Evolutionary conservation across 2,888 invertebrate species (phyloP), one percentile per base, ranked within the genome.

Genomic region (Acanthoscelides obtectus): DNA sequence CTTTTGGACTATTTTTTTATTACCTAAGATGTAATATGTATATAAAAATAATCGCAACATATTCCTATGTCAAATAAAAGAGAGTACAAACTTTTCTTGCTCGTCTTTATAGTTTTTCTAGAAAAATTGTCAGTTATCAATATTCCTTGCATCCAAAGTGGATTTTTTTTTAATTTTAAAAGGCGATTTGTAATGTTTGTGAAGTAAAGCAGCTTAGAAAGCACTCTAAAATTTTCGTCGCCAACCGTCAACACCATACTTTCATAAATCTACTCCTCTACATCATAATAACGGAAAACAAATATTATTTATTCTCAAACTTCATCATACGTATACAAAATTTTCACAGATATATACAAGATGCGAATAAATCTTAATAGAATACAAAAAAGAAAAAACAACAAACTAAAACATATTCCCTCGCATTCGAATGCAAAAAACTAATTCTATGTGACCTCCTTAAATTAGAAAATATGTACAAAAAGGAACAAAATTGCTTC

Each of bases 321-420:
- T 84, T 85, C 84, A 85, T 85, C 83, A 79, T 85, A 85, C 86
- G 85, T 85, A 86, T 86, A 86, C 85, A 82, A 83, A 83, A 78
- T 82, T 80, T 78, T 80, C 75, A 79, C 77, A 73, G 75, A 78
- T 84, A 83, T 84, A 75, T 84, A 84, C 81, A 83, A 77, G 71
- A 74, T 73, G 73, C 74, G 74, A 70, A 74, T 74, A 75, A 72
- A 71, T 76, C 71, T 73, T 70, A 67, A 70, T 69, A 76, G 72
- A 75, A 77, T 79, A 77, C 79, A 81, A 83, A 82, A 81, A 77
- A 83, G 82, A 79, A 82, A 82, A 77, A 77, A 77, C 78, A 80
- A 77, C 78, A 79, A 72, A 70, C 75, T 69, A 69, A 22, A 69
- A 69, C 69, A 64, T 22, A 73, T 74, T 75, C 74, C 76, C 78